phyloP scores from a whole-genome alignment of 2,888 invertebrate species.

The Sturmia bella region DNA sequence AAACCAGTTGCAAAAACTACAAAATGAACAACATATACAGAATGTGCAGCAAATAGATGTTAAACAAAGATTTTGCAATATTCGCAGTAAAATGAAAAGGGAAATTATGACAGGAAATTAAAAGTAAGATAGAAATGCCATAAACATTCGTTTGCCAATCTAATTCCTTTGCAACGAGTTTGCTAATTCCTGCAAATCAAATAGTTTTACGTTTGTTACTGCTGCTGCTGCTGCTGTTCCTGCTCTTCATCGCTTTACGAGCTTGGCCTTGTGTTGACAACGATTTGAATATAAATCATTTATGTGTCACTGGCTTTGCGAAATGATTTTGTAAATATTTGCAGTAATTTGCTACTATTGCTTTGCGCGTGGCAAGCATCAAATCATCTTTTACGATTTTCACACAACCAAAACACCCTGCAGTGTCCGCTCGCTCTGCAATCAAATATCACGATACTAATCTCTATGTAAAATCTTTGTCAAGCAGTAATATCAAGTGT shows the following conservation, averaged over 20 bases:
- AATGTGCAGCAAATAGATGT: neutral
- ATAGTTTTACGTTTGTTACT: neutral
- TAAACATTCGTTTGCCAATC: constrained; percentile 4
- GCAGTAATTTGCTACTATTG: too few relatives aligned
- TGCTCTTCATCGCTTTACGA: neutral
- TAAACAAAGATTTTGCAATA: constrained; percentile 17
- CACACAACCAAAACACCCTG: too few relatives aligned
- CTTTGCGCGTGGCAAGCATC: too few relatives aligned
- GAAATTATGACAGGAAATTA: constrained; percentile 69
- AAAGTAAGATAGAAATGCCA: constrained; percentile 58
- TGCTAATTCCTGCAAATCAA: neutral
- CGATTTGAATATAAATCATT: too few relatives aligned
- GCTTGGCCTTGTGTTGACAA: too few relatives aligned
- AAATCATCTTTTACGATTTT: too few relatives aligned
- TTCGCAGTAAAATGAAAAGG: constrained; percentile 34
- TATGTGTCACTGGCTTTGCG: too few relatives aligned
- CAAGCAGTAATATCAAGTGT: too few relatives aligned
- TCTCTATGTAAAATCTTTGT: too few relatives aligned
- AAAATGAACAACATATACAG: neutral
- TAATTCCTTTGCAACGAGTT: constrained; percentile 5
- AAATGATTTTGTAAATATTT: too few relatives aligned
- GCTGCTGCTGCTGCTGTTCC: neutral
- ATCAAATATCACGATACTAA: too few relatives aligned
- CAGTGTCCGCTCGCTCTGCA: too few relatives aligned
- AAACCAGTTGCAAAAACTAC: constrained; percentile 3